phyloP scores from a whole-genome alignment of 2,888 invertebrate genomes.

The Cataglyphis rosenhaueri region DNA sequence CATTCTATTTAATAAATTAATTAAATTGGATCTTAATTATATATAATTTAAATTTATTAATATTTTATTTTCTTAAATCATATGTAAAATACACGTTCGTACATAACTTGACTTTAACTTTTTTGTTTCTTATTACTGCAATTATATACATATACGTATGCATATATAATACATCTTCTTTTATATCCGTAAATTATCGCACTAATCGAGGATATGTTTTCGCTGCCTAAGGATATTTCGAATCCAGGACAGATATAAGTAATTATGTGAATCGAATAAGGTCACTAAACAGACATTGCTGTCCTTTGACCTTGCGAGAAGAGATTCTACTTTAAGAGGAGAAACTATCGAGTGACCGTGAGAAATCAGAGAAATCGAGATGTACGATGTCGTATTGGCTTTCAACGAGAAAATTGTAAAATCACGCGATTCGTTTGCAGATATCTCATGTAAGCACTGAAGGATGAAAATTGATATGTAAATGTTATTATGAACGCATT shows the following conservation, averaged over 20 bases:
- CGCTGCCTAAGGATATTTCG: slow-evolving; percentile 8
- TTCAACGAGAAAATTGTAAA: slow-evolving; percentile 18
- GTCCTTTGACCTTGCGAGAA: slow-evolving; percentile 66
- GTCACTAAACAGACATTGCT: slow-evolving; percentile 42
- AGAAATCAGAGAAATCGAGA: slow-evolving; percentile 68
- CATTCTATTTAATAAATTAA: not conserved
- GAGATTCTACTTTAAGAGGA: slow-evolving; percentile 46
- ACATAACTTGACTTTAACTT: not conserved
- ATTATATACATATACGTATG: not conserved
- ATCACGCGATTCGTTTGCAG: not conserved
- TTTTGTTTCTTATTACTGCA: not conserved
- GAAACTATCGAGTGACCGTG: slow-evolving; percentile 61
- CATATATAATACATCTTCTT: not conserved
- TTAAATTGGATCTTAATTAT: not conserved
- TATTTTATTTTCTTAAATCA: not conserved
- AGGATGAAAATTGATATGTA: slow-evolving; percentile 9
- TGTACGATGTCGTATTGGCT: slow-evolving; percentile 39
- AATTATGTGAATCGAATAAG: slow-evolving; percentile 43
- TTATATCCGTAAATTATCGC: not conserved
- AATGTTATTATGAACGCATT: not conserved
- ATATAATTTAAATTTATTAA: not conserved
- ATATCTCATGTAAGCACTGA: not conserved
- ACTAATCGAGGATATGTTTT: not conserved
- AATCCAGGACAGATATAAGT: slow-evolving; percentile 29
- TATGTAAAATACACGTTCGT: not conserved